Conservation (phyloP, 2,113 vertebrate species). For the Neomonachus schauinslandi region DNA sequence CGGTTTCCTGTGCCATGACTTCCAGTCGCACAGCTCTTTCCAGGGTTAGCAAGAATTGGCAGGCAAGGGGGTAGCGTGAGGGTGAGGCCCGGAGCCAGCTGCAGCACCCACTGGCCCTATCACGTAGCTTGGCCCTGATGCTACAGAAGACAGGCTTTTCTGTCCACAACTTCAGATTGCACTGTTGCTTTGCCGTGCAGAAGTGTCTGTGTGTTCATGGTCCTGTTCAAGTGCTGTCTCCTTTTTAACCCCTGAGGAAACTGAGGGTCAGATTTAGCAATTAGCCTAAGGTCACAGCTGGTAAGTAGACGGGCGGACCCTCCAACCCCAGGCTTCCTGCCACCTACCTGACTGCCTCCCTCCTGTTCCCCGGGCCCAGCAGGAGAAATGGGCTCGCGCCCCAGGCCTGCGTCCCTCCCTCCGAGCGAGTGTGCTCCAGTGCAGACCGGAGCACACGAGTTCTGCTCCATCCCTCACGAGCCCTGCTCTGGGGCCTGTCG, state of each 20-base stretch:
- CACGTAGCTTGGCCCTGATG: neutral
- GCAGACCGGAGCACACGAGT: neutral
- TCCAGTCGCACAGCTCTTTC: slow-evolving; percentile 90
- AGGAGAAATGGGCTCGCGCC: neutral
- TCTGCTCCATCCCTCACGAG: neutral
- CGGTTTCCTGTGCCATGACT: slow-evolving; percentile 91
- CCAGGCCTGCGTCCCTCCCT: neutral
- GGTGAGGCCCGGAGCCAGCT: neutral
- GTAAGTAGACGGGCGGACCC: neutral
- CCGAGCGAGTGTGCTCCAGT: neutral
- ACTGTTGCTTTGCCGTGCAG: neutral
- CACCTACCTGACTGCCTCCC: accelerated
- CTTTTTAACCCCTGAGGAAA: slow-evolving; percentile 23
- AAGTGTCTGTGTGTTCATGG: neutral
- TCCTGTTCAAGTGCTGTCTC: neutral
- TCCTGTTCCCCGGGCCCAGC: neutral
- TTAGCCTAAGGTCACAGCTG: neutral
- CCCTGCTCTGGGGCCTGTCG: neutral
- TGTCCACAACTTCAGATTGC: neutral
- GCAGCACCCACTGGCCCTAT: too few species aligned
- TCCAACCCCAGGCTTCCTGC: neutral
- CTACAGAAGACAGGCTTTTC: neutral
- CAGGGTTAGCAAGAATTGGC: slow-evolving; percentile 83
- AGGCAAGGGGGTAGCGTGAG: neutral
- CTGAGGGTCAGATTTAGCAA: neutral